These are phyloP conservation scores for Mesodorylaimus sp. DNA, from an alignment of 2,888 invertebrate genomes.

Conservation along the genomic window DNA sequence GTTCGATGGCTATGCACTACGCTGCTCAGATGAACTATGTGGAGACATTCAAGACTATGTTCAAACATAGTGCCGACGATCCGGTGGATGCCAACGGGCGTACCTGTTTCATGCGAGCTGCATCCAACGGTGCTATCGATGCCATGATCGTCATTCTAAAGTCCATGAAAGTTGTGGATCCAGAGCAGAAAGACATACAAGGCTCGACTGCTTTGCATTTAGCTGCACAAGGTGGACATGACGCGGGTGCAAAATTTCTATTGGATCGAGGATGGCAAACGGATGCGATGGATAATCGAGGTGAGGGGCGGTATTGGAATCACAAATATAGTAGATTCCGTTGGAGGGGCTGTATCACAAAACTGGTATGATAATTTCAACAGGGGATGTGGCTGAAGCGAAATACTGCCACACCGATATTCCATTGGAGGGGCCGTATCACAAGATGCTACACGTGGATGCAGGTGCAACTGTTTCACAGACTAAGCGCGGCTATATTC, in stretches of 20 bases:
- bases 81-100: slow-evolving; percentile 1
- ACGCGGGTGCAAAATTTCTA: neutral
- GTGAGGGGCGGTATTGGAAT: no score
- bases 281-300: no score
- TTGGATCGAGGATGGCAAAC: slow-evolving; percentile 1
- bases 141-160: neutral
- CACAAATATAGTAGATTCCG: no score
- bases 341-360: no score
- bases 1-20: slow-evolving; percentile 6
- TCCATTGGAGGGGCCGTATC: no score
- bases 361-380: no score
- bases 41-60: neutral
- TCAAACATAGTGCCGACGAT: neutral
- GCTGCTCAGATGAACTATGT: slow-evolving; percentile 4
- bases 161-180: no score
- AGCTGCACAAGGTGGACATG: slow-evolving; percentile 3
- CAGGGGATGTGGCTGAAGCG: no score
- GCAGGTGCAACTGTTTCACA: no score
- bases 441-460: no score
- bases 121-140: neutral
- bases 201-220: slow-evolving; percentile 1
- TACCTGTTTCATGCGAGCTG: slow-evolving; percentile 8
- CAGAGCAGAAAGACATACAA: neutral
- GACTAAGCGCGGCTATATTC: no score
- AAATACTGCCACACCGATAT: no score